These are phyloP conservation scores for Troides oblongomaculatus DNA, from an alignment of 2,888 invertebrate species.

Conservation along the genomic window DNA sequence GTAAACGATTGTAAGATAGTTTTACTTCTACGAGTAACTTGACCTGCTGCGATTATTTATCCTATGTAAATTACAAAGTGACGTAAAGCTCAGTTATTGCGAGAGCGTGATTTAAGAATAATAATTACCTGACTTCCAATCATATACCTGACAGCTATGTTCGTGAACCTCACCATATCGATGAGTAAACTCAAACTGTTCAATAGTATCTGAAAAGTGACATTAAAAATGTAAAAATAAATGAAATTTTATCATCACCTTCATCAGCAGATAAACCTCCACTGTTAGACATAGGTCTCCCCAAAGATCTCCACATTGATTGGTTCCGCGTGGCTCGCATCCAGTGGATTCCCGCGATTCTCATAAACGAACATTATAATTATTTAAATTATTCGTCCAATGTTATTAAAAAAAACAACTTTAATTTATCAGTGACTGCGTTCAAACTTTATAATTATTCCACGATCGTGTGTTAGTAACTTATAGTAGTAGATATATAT, in stretches of 20 bases:
- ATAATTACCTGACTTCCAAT: slow-evolving; percentile 53
- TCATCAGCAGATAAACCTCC: too few species aligned
- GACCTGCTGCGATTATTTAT: neutral
- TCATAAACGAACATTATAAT: neutral
- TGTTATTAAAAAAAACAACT: neutral
- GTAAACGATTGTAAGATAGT: too few species aligned
- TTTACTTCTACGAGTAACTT: too few species aligned
- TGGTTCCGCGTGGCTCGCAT: too few species aligned
- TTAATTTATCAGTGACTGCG: neutral
- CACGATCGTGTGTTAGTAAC: too few species aligned
- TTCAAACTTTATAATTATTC: neutral
- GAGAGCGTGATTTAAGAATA: neutral
- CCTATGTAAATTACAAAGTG: neutral
- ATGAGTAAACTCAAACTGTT: slow-evolving; percentile 59
- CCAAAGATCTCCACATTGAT: too few species aligned
- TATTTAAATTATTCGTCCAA: neutral
- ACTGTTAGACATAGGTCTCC: too few species aligned
- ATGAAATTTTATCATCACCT: too few species aligned
- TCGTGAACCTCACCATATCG: slow-evolving; percentile 60
- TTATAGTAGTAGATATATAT: too few species aligned
- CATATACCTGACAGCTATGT: slow-evolving; percentile 51
- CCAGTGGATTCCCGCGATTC: too few species aligned
- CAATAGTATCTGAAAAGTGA: slow-evolving; percentile 54
- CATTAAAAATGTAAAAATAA: neutral
- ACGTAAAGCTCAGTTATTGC: neutral